Conservation (phyloP, 2,888 invertebrate species). For the Neocrepidodera transversa region DNA sequence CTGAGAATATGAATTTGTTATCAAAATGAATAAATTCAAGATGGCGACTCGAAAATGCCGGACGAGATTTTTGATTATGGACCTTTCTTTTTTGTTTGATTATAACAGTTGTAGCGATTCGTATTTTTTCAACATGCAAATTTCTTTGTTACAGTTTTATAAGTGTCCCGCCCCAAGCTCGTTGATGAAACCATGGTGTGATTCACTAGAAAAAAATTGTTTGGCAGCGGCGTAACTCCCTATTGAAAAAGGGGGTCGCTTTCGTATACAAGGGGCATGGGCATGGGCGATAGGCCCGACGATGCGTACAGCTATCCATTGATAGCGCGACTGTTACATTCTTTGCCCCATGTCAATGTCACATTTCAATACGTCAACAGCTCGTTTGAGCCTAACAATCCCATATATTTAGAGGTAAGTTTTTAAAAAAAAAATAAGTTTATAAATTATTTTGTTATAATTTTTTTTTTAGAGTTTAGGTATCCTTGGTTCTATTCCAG, state of each 20-base stretch:
- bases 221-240: slow-evolving; percentile 38
- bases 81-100: too few species aligned
- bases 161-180: too few species aligned
- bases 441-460: neutral
- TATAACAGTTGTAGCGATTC: too few species aligned
- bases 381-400: slow-evolving; percentile 89
- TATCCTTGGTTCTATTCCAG: slow-evolving; percentile 92
- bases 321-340: slow-evolving; percentile 86
- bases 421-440: neutral
- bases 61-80: too few species aligned
- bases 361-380: slow-evolving; percentile 89
- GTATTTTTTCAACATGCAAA: too few species aligned
- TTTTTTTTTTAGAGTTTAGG: slow-evolving; percentile 79
- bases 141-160: slow-evolving; percentile 21
- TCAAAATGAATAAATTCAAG: too few species aligned
- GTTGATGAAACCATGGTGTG: slow-evolving; percentile 18
- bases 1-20: too few species aligned
- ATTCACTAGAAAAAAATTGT: neutral
- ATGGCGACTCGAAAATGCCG: too few species aligned
- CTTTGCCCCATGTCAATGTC: slow-evolving; percentile 91
- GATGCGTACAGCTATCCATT: slow-evolving; percentile 84
- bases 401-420: slow-evolving; percentile 88
- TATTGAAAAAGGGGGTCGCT: slow-evolving; percentile 8
- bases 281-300: slow-evolving; percentile 63
- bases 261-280: slow-evolving; percentile 34